phyloP scores from a whole-genome alignment of 2,888 invertebrate genomes.

The Lottia gigantea region DNA sequence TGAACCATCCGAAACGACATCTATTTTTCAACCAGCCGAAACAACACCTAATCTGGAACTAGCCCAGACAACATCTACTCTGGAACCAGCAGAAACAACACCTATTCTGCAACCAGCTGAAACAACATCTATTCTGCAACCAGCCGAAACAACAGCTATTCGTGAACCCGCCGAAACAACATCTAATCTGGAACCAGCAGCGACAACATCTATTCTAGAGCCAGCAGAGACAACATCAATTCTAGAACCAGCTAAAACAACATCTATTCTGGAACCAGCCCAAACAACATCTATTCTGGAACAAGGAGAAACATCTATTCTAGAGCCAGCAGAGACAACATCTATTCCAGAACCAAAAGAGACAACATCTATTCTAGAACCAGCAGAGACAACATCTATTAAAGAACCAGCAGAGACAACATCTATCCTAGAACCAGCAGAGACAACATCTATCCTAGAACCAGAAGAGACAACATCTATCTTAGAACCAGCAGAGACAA shows the following conservation, averaged over 20 bases:
- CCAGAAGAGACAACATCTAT: neutral
- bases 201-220: too few species aligned
- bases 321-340: constrained; percentile 6
- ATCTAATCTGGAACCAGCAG: neutral
- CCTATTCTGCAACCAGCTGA: neutral
- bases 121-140: constrained; percentile 4
- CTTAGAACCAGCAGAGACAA: too few species aligned
- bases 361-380: neutral
- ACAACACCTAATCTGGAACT: neutral
- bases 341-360: neutral
- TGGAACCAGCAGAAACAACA: constrained; percentile 8
- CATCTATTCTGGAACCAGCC: neutral
- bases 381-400: neutral
- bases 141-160: neutral
- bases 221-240: constrained; percentile 1
- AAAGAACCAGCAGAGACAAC: neutral
- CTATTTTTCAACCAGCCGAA: too few species aligned
- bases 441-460: too few species aligned
- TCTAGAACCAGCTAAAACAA: constrained; percentile 10
- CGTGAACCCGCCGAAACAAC: neutral
- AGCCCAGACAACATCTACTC: constrained; percentile 11
- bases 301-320: constrained; percentile 14
- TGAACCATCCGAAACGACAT: too few species aligned
- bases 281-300: constrained; percentile 3
- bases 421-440: neutral